A percentile compares a stretch with the other conserved stretches of the same genome.
phyloP scores from a whole-genome alignment of 2,113 vertebrate species.

The Scolopax mira region DNA sequence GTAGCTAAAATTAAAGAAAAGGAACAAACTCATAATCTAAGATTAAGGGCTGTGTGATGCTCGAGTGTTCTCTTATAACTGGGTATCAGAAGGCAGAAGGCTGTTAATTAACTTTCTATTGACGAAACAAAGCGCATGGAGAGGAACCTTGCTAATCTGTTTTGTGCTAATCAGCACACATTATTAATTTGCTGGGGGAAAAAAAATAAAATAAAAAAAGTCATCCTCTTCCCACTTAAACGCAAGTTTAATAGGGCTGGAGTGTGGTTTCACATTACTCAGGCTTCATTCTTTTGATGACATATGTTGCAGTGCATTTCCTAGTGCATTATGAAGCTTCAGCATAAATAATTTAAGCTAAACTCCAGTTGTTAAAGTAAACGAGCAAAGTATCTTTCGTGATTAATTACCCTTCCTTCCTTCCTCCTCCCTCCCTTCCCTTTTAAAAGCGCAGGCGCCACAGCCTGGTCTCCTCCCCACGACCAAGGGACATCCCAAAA shows the following conservation, averaged over 20 bases:
- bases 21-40: not conserved
- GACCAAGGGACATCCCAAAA: not conserved
- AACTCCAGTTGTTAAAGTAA: slow-evolving; percentile 60
- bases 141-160: slow-evolving; percentile 51
- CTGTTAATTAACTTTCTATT: slow-evolving; percentile 64
- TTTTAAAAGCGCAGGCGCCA: not conserved
- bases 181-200: slow-evolving; percentile 42
- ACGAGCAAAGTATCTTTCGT: slow-evolving; percentile 1
- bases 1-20: not conserved
- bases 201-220: not conserved
- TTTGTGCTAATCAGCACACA: slow-evolving; percentile 43
- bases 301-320: slow-evolving; percentile 54
- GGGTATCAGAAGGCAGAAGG: slow-evolving; percentile 32
- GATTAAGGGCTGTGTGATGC: not conserved
- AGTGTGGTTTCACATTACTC: not conserved
- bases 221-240: slow-evolving; percentile 19
- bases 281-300: slow-evolving; percentile 3
- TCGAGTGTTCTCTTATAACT: not conserved
- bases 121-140: slow-evolving; percentile 6
- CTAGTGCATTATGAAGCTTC: slow-evolving; percentile 33
- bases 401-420: slow-evolving; percentile 19
- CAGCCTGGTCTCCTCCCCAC: not conserved
- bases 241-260: not conserved
- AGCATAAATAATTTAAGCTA: slow-evolving; percentile 56
- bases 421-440: not conserved